Conservation (phyloP, 2,113 vertebrate genomes). For the Neogobius melanostomus region DNA sequence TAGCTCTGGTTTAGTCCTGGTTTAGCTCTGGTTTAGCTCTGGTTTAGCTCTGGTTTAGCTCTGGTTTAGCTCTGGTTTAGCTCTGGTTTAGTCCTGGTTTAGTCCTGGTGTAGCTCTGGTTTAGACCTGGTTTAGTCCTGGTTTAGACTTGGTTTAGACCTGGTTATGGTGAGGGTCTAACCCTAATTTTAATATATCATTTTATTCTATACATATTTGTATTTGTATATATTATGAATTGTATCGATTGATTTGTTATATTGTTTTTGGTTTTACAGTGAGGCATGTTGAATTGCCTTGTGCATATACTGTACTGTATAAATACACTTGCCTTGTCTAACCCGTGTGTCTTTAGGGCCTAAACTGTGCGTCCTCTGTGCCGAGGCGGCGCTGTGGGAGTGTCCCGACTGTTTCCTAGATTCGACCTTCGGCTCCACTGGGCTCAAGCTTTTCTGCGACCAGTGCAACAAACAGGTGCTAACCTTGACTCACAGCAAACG, state of each 20-base stretch:
- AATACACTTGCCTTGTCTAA: no score
- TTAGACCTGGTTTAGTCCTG: not conserved
- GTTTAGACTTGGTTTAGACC: not conserved
- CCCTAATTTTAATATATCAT: no score
- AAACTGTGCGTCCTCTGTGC: constrained; percentile 86
- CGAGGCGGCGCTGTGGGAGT: constrained; percentile 75
- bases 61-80: not conserved
- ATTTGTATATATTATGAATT: no score
- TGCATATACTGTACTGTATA: no score
- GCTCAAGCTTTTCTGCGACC: constrained; percentile 84
- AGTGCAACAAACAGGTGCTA: constrained; percentile 80
- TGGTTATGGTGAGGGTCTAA: not conserved
- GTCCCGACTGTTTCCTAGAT: constrained; percentile 82
- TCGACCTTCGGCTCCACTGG: constrained; percentile 73
- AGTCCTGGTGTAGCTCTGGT: not conserved
- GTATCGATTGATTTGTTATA: no score
- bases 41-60: not conserved
- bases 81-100: not conserved
- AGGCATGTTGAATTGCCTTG: no score
- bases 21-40: not conserved
- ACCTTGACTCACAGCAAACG: not conserved
- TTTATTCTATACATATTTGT: no score
- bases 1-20: not conserved
- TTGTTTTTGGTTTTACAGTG: no score
- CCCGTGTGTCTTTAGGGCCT: constrained; percentile 73